phyloP scores from a whole-genome alignment of 1,140 invertebrate genomes.

The Steinernema feltiae region DNA sequence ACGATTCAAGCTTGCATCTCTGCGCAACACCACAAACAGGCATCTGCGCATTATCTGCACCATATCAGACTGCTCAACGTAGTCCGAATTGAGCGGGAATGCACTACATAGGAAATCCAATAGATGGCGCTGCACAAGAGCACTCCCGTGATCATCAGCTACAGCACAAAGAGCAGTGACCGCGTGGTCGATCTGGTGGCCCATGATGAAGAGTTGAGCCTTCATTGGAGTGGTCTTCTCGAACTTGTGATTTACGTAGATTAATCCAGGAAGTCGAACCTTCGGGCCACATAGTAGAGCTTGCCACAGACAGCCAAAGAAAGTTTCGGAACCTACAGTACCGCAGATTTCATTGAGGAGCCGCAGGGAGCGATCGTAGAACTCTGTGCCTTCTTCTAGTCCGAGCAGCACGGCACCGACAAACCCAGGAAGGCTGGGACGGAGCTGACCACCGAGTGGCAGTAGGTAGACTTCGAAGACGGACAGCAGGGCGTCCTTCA shows the following conservation, averaged over 20 bases:
- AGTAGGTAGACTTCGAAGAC: constrained; percentile 88
- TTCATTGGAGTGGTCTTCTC: constrained; percentile 75
- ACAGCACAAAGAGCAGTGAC: constrained; percentile 68
- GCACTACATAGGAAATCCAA: constrained; percentile 76
- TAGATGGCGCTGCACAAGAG: constrained; percentile 78
- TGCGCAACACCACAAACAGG: constrained; percentile 73
- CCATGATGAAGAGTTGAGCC: constrained; percentile 78
- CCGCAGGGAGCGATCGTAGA: constrained; percentile 72
- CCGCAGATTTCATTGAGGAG: constrained; percentile 74
- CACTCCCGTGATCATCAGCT: constrained; percentile 69
- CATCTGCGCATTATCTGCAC: constrained; percentile 73
- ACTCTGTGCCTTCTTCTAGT: constrained; percentile 82
- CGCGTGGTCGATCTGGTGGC: constrained; percentile 77
- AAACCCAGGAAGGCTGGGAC: constrained; percentile 79
- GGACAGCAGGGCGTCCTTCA: constrained; percentile 73
- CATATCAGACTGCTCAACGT: constrained; percentile 71
- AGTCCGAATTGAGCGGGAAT: constrained; percentile 77
- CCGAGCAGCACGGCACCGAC: constrained; percentile 76
- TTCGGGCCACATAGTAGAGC: constrained; percentile 69
- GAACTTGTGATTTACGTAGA: constrained; percentile 74
- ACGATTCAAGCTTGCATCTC: constrained; percentile 86
- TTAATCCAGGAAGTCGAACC: constrained; percentile 76
- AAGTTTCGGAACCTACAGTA: constrained; percentile 72
- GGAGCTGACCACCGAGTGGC: constrained; percentile 71
- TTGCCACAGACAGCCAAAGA: constrained; percentile 84